These are phyloP conservation scores for Euwallacea fornicatus DNA, from an alignment of 1,140 invertebrate genomes.

Conservation along the genomic window DNA sequence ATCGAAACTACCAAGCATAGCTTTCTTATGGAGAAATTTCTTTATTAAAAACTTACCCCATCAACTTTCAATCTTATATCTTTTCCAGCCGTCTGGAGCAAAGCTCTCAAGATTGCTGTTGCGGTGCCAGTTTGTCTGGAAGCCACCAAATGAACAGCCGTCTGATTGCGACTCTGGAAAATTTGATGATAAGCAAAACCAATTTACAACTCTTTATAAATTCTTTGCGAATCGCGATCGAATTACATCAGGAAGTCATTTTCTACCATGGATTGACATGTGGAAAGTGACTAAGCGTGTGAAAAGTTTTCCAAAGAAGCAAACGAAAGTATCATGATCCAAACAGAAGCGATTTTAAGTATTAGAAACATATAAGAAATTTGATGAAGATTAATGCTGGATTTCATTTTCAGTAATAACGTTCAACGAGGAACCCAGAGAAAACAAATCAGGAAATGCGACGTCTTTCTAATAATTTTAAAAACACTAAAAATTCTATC, in stretches of 20 bases:
- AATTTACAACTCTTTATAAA: no score
- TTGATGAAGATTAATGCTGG: no score
- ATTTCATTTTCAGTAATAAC: no score
- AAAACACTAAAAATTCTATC: no score
- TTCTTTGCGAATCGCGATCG: no score
- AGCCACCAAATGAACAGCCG: slow-evolving; percentile 88
- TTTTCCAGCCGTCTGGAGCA: slow-evolving; percentile 82
- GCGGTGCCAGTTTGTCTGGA: slow-evolving; percentile 86
- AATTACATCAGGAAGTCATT: no score
- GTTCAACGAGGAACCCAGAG: no score
- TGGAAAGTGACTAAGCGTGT: background rate
- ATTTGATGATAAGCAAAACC: background rate
- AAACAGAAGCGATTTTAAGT: no score
- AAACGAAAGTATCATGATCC: background rate
- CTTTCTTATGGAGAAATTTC: background rate
- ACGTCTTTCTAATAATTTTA: no score
- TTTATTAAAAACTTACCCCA: slow-evolving; percentile 67
- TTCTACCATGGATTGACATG: background rate
- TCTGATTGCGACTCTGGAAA: slow-evolving; percentile 74
- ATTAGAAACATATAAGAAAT: no score
- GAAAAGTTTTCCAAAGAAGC: background rate
- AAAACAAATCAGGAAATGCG: no score
- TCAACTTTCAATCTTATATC: slow-evolving; percentile 84
- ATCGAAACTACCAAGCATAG: background rate
- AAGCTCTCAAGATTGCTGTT: slow-evolving; percentile 81